phyloP scores from a whole-genome alignment of 2,797 vertebrate genomes.

The Coreius guichenoti region DNA sequence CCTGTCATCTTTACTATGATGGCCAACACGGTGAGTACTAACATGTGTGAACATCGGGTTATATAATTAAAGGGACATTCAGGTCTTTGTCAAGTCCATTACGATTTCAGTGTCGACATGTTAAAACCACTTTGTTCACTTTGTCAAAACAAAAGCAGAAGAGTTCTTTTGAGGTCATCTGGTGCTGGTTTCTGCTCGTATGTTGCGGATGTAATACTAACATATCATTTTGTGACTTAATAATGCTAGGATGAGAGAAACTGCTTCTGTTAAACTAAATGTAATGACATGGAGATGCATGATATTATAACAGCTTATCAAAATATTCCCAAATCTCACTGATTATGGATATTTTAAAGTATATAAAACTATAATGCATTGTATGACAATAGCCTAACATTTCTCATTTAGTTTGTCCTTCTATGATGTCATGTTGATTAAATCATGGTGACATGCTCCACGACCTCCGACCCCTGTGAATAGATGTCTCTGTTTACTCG shows the following conservation, averaged over 20 bases:
- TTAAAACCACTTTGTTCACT: background rate
- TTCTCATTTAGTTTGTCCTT: conserved; percentile 21
- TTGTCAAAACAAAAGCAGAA: background rate
- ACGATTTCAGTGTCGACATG: background rate
- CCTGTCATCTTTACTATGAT: conserved; percentile 53
- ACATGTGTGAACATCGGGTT: background rate
- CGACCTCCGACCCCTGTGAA: conserved; percentile 46
- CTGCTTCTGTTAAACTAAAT: background rate
- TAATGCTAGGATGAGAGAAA: background rate
- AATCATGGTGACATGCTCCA: conserved; percentile 38
- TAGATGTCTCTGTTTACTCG: conserved; percentile 40
- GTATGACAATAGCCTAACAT: background rate
- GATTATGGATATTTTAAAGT: background rate
- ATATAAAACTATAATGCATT: background rate
- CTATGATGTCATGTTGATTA: conserved; percentile 41
- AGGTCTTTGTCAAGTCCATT: background rate
- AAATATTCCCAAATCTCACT: background rate
- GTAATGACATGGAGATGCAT: background rate
- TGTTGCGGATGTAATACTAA: background rate
- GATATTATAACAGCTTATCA: background rate
- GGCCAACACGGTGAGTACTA: conserved; percentile 61
- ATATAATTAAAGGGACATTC: background rate
- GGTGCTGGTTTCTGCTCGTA: background rate
- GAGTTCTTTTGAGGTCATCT: background rate
- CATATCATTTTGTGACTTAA: background rate